Percentiles rank a stretch among this genome's conserved stretches.
phyloP scores from a whole-genome alignment of 2,888 invertebrate species.

The Hemistola chrysoprasaria region DNA sequence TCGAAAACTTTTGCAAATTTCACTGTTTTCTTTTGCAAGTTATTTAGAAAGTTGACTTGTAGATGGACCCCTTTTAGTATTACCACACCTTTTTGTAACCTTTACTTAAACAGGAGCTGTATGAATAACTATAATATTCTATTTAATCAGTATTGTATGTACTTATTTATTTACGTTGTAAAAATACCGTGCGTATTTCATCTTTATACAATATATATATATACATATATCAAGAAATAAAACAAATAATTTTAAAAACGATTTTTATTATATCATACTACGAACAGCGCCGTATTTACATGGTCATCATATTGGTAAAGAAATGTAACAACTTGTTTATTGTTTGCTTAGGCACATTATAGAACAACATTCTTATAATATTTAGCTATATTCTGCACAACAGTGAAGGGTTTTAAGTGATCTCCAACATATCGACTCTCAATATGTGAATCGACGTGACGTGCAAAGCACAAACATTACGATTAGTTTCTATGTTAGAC shows the following conservation, averaged over 20 bases:
- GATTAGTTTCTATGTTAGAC: not conserved
- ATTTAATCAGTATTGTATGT: too few relatives aligned
- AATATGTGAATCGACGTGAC: slow-evolving; percentile 7
- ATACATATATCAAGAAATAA: slow-evolving; percentile 45
- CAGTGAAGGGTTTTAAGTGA: slow-evolving; percentile 34
- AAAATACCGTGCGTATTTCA: not conserved
- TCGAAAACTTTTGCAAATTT: too few relatives aligned
- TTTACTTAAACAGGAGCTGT: too few relatives aligned
- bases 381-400: slow-evolving; percentile 35
- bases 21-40: too few relatives aligned
- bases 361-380: slow-evolving; percentile 59
- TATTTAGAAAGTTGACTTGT: too few relatives aligned
- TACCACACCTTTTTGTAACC: too few relatives aligned
- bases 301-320: slow-evolving; percentile 79
- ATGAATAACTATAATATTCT: too few relatives aligned
- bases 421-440: slow-evolving; percentile 9
- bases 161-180: too few relatives aligned
- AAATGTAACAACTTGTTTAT: slow-evolving; percentile 76
- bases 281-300: slow-evolving; percentile 82
- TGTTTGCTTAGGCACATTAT: slow-evolving; percentile 76
- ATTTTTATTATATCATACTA: slow-evolving; percentile 75
- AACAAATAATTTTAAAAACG: slow-evolving; percentile 67
- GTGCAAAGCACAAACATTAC: too few relatives aligned
- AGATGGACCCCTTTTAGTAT: too few relatives aligned
- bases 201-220: slow-evolving; percentile 6